Evolutionary conservation across 2,888 invertebrate species (phyloP).

Genomic region (Escarpia spicata): DNA sequence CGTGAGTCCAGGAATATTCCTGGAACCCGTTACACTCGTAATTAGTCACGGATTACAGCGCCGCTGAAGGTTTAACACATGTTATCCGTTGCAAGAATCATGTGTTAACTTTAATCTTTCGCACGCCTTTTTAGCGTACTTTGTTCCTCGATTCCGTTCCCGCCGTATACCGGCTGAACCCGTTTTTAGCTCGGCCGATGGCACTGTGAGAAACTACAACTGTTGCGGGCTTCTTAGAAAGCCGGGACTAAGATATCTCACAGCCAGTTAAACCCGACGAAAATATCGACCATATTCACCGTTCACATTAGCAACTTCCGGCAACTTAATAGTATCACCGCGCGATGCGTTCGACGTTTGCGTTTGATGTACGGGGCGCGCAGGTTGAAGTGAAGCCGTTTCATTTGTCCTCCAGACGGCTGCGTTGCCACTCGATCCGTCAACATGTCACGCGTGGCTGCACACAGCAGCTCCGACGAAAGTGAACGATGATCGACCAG

Average conservation of each 20-base stretch:
- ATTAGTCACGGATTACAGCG: neutral
- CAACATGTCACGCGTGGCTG: neutral
- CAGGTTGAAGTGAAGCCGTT: neutral
- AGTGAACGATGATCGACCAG: neutral
- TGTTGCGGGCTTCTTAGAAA: neutral
- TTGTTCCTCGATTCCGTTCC: neutral
- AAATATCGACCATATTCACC: neutral
- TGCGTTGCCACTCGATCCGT: constrained; percentile 1
- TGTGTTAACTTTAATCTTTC: neutral
- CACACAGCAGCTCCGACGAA: neutral
- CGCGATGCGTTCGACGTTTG: constrained; percentile 11
- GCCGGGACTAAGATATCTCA: constrained; percentile 11
- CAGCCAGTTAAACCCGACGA: constrained; percentile 16
- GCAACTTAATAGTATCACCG: neutral
- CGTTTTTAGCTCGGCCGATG: neutral
- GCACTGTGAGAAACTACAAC: neutral
- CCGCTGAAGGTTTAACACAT: neutral
- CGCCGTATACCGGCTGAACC: neutral
- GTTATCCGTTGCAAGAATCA: neutral
- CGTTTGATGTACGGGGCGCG: neutral
- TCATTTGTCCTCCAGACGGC: constrained; percentile 16
- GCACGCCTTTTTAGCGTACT: neutral
- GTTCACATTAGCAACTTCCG: constrained; percentile 5
- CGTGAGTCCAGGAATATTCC: neutral
- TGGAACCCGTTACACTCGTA: neutral